Evolutionary conservation across 2,888 invertebrate genomes (phyloP), one percentile per base, ranked within the genome.

Genomic region (Malthinus seriepunctatus): DNA sequence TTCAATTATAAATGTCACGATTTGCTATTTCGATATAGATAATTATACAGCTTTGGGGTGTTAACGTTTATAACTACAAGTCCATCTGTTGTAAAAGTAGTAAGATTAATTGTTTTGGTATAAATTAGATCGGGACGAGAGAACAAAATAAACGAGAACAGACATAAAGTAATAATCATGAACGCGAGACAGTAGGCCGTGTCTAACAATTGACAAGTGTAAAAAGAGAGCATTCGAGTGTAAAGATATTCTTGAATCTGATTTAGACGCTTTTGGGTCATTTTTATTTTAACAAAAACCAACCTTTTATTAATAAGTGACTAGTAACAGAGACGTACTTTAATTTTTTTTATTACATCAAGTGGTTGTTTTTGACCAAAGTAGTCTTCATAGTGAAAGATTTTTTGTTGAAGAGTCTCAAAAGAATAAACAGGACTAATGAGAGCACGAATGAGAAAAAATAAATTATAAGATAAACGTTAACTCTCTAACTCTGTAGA

Each of bases 201-300:
- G 51, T 59, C 62, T 63, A 61, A 66, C 66, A 68, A 69, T 68
- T 67, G 69, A 68, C 69, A 67, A 63, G 58, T 59, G 65, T 60
- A 65, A 64, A 68, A 69, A 64, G 64, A 67, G 65, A 51, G 61
- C 68, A 64, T 53, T 65, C 65, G 63, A 60, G 67, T 63, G 68
- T 69, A 64, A 69, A 69, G 69, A 69, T 68, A 68, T 67, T 66
- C 61, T 62, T 64, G 62, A 57, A 69, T 69, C 69, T 63, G 65
- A 68, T 68, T 67, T 14, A 67, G 61, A 63, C 61, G 63, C 51
- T 61, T 62, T 63, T 65, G 67, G 69, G 67, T 67, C 68, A 69
- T 69, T 69, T 68, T 67, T 23, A 23, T 23, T 23, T 69, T 69
- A 65, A 53, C 65, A 51, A 63, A 56, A 63, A 35, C 56, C 44